These are phyloP conservation scores for Plectrocnemia conspersa DNA, from an alignment of 1,140 invertebrate genomes.

Conservation along the genomic window DNA sequence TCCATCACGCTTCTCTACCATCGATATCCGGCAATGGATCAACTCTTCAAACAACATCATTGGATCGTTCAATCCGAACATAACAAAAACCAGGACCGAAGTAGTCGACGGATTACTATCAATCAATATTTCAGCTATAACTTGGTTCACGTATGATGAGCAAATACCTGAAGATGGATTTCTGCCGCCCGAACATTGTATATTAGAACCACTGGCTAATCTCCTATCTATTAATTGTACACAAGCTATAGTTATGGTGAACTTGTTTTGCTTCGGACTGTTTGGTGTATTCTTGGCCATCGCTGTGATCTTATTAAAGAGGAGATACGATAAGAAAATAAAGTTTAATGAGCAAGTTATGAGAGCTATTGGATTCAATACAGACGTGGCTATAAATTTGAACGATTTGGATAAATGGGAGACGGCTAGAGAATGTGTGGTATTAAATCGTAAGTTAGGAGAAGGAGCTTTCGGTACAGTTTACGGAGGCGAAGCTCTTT, in stretches of 20 bases:
- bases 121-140: constrained; percentile 55
- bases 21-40: constrained; percentile 69
- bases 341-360: constrained; percentile 65
- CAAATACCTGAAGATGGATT: constrained; percentile 65
- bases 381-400: constrained; percentile 50
- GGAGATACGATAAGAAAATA: constrained; percentile 70
- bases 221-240: constrained; percentile 66
- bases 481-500: constrained; percentile 76
- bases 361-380: constrained; percentile 64
- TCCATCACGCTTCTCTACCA: constrained; percentile 62
- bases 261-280: constrained; percentile 61
- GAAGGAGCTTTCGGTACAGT: constrained; percentile 88
- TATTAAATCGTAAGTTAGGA: constrained; percentile 85
- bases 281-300: constrained; percentile 58
- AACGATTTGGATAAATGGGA: constrained; percentile 79
- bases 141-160: constrained; percentile 60
- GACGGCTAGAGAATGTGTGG: constrained; percentile 72
- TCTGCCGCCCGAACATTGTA: constrained; percentile 54
- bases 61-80: constrained; percentile 60
- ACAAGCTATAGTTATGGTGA: constrained; percentile 65
- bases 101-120: constrained; percentile 48
- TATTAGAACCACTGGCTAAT: constrained; percentile 60
- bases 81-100: constrained; percentile 40
- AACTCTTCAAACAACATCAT: constrained; percentile 53
- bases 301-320: constrained; percentile 65